These are phyloP conservation scores for Oreohelix idahoensis DNA, from an alignment of 1,140 invertebrate species.

Conservation along the genomic window DNA sequence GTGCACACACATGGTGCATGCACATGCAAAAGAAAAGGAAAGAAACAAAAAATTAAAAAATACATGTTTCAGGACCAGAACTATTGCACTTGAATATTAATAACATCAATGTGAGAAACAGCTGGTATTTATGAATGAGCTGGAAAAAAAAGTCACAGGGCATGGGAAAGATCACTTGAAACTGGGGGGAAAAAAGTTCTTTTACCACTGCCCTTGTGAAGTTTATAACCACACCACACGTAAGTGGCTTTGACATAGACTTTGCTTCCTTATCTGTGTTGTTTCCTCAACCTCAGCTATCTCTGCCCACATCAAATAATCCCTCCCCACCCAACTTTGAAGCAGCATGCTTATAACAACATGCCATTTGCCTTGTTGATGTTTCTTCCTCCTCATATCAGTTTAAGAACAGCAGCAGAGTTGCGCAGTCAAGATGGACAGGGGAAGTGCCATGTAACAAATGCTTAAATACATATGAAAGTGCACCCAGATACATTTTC, in stretches of 20 bases:
- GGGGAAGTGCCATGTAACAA: background rate
- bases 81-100: background rate
- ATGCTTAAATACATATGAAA: background rate
- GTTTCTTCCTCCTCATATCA: background rate
- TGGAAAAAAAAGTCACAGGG: background rate
- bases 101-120: background rate
- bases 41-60: too few species aligned
- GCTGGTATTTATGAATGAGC: background rate
- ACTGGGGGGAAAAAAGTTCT: background rate
- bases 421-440: background rate
- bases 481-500: background rate
- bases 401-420: background rate
- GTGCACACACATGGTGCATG: background rate
- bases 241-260: background rate
- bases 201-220: background rate
- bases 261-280: background rate
- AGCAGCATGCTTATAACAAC: background rate
- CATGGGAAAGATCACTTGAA: background rate
- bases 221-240: background rate
- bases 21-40: too few species aligned
- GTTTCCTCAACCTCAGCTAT: background rate
- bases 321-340: background rate
- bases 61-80: background rate
- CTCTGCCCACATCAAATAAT: background rate
- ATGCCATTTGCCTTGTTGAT: background rate